Evolutionary conservation across 2,888 invertebrate species (phyloP), one percentile per base, ranked within the genome.

Genomic region (Digitonthophagus gazella): DNA sequence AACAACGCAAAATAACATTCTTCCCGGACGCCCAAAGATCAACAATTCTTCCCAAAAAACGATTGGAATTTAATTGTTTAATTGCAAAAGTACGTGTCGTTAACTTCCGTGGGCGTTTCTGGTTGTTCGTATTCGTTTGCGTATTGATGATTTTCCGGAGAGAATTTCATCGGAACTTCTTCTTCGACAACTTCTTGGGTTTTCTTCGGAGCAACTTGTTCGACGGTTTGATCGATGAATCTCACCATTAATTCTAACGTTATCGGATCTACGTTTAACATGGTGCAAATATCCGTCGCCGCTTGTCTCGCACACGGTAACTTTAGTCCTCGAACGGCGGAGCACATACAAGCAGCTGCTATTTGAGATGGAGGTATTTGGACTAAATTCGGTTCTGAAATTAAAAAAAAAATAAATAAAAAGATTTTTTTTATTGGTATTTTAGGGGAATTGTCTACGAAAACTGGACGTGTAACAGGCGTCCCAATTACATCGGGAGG

Each of bases 341-440:
- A 89, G 58, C 88, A 86, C 67, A 92, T 86, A 78, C 91, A 90
- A 3, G 91, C 90, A 6, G 89, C 87, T 0, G 91, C 91, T 15
- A 91, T 86, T 78, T 91, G 78, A 0, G 92, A 92, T 19, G 92
- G 90, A 8, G 89, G 87, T 68, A 89, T 89, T 78, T 89, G 85
- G 72, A 91, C 88, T 77, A 92, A 88, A 74, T 88, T 88, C n/a
- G 90, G 89, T 82, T 92, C 92, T 91, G 88, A 44, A 83, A 84
- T 73, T 79, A 79, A 75, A 74, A 72, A 75, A 75, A 74, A 71
- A 22, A 22, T 22, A 22, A 22, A 4, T 22, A 22, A 3, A 22
- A 22, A 22, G 4, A 4, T 22, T 22, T 4, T 22, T 4, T 22
- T 22, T 22, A 22, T 22, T 22, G 3, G 3, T 22, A 22, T 4